Percentiles rank a stretch among this genome's conserved stretches.
These are phyloP conservation scores for Phyllopteryx taeniolatus DNA, from an alignment of 2,113 vertebrate species.

Conservation along the genomic window DNA sequence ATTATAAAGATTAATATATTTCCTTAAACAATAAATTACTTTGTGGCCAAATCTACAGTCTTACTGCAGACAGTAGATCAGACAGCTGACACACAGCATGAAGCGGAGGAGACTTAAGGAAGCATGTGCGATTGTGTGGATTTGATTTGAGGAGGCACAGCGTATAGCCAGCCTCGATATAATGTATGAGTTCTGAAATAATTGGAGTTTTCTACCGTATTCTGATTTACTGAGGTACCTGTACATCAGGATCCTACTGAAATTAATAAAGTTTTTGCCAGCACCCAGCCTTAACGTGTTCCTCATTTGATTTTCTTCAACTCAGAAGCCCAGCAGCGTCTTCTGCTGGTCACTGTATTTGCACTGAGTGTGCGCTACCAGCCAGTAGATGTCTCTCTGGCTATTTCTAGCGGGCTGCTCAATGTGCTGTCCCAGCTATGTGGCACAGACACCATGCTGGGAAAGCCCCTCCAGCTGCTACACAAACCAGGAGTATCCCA, in stretches of 20 bases:
- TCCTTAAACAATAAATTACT: too few species aligned
- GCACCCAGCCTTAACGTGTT: background rate
- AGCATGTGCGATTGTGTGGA: too few species aligned
- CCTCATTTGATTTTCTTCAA: background rate
- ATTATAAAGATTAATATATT: too few species aligned
- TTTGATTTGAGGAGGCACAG: too few species aligned
- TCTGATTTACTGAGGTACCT: too few species aligned
- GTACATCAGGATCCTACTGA: background rate
- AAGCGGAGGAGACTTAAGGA: too few species aligned
- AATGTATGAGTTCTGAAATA: too few species aligned
- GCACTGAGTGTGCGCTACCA: constrained; percentile 96
- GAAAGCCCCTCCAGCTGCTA: constrained; percentile 88
- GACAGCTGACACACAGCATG: too few species aligned
- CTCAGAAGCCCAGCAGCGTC: constrained; percentile 92
- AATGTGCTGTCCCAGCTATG: constrained; percentile 93
- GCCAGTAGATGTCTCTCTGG: constrained; percentile 93
- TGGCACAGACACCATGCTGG: constrained; percentile 92
- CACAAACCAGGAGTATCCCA: constrained; percentile 91
- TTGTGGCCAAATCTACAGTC: too few species aligned
- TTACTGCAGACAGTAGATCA: too few species aligned
- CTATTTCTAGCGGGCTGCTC: constrained; percentile 92
- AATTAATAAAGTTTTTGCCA: background rate
- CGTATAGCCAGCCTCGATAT: too few species aligned
- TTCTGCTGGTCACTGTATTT: constrained; percentile 94
- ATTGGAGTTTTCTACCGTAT: too few species aligned